Evolutionary conservation across 2,113 vertebrate species (phyloP).

Genomic region (Struthio camelus): DNA sequence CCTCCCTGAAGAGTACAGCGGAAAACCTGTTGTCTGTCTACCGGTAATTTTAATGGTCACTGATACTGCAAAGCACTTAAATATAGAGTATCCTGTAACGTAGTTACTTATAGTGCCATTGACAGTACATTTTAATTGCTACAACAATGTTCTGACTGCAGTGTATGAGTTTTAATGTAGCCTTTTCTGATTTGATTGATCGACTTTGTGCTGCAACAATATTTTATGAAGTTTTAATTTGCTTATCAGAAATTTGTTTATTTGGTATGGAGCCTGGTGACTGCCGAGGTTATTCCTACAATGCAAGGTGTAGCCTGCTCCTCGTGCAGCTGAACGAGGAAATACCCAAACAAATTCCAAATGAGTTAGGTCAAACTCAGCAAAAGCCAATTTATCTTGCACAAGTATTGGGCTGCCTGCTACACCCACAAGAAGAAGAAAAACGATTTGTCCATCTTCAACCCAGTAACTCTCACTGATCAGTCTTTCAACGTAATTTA

Average conservation of each 20-base stretch:
- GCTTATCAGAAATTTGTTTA: not conserved
- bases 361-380: constrained; percentile 31
- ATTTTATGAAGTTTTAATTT: not conserved
- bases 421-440: not conserved
- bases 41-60: not conserved
- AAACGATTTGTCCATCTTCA: not conserved
- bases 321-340: not conserved
- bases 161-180: not conserved
- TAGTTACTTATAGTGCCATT: not conserved
- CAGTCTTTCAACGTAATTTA: not conserved
- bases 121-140: not conserved
- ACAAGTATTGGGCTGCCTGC: not conserved
- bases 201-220: not conserved
- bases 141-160: not conserved
- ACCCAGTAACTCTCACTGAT: not conserved
- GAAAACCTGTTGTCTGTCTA: not conserved
- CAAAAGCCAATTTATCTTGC: constrained; percentile 24
- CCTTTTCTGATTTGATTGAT: not conserved
- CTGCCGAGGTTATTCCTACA: not conserved
- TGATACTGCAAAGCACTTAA: not conserved
- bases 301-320: fast-evolving
- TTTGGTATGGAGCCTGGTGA: not conserved
- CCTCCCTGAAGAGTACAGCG: not conserved
- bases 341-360: not conserved
- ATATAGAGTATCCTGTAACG: not conserved